Base-by-base conservation (phyloP, 2,888 invertebrate species). In the Coenonympha glycerion region DNA sequence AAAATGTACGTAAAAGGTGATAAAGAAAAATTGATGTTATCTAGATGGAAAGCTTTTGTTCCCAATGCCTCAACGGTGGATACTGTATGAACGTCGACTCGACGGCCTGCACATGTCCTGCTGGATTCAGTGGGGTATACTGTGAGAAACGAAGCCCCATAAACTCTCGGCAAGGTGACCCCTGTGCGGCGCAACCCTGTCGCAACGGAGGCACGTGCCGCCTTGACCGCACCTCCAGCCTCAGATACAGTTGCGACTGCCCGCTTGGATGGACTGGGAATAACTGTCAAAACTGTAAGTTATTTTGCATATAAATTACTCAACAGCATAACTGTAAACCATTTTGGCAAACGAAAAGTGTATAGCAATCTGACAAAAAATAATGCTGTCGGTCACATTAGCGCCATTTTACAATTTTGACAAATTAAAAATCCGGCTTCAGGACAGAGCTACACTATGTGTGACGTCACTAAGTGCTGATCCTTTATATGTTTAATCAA, bases 171-270 rank as follows among this genome's bases (percentile, higher is more conserved):
- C 82, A 84, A 48, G 48, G 71, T 61, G 62, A 92, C 90, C 61
- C 88, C 56, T 71, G 90, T 89, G 80, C 90, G 8, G 78, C 88
- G 1, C 82, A 84, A 22, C 96, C 96, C 0, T 97, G 97, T 70
- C 89, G 89, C 62, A 94, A 96, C 73, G 92, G 92, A 0, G 97
- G 95, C 30, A 89, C 89, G 0, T 98, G 98, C 73, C 76, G 81
- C 24, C 87, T 87, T 3, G 61, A 90, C 87, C 53, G 58, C 21
- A 48, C 55, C n/a, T 56, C 64, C 3, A 58, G 65, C 39, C 68
- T 74, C 71, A 79, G 79, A 33, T 94, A 92, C 69, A 88, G 90
- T 6, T 98, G 98, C 73, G 91, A 92, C 65, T 98, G 98, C 70
- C 91, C 90, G 0, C 83, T 96, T 1, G 94, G 95, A 24, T 96